Evolutionary conservation across 2,888 invertebrate genomes (phyloP), one percentile per base, ranked within the genome.

Genomic region (Schizotus pectinicornis): DNA sequence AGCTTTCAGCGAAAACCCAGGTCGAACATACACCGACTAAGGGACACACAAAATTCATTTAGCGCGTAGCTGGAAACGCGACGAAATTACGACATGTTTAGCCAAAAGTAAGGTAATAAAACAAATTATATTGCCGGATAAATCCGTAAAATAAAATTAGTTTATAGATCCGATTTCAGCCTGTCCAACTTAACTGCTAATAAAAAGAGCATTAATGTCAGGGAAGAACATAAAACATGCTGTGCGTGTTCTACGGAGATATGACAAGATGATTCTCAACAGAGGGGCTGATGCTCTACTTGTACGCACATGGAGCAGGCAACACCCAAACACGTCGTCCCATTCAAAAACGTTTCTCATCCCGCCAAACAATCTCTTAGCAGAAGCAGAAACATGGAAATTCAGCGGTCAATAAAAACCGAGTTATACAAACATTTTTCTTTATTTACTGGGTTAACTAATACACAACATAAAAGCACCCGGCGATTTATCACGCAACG

Each of bases 151-250:
- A 67, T 61, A 48, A 63, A 65, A 65, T 65, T 65, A 64, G 62
- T 62, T 67, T 68, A 69, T 67, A 65, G 66, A 67, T 67, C 62
- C 65, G 68, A 70, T 71, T 69, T 65, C 61, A 53, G 63, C 66
- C 71, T 70, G 73, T 73, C 72, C 70, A 68, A 73, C 68, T 75
- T 76, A 77, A 76, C 76, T 70, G 74, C 74, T 77, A 77, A 77
- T 77, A 77, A 77, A 77, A 77, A 75, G 74, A 69, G 68, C 75
- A 77, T 77, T 77, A 77, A 77, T 67, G 77, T 77, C 77, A 72
- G 69, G 64, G 61, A 59, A 62, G 74, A 56, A 69, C 73, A 75
- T 77, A 75, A 77, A 77, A 72, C 74, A 76, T 67, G 65, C 69
- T 67, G 72, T 76, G 76, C 77, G 76, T 77, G 77, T 76, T 75